Base-by-base conservation (phyloP, 37 sponge, comb jelly and placozoan species). In the Aphrocallistes beatrix region DNA sequence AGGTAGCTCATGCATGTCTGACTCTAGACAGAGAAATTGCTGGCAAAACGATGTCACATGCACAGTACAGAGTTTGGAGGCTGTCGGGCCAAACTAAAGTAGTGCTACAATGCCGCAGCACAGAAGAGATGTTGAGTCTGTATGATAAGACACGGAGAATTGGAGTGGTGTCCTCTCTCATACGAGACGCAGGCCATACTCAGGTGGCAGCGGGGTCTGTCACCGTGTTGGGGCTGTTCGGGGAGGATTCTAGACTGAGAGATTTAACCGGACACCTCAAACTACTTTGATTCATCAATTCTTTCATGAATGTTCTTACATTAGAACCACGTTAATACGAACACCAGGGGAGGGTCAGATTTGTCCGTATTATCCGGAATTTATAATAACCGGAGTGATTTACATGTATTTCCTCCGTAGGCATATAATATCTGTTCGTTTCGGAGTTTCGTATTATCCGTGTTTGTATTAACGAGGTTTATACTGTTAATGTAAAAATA, bases 171-270 rank as follows among this genome's bases (percentile, higher is more conserved):
- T 86, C 34, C 51, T 86, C 87, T 39, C 38, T 86, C 37, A 87
- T 94, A 23, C 82, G 83, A 0, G 94, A 94, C 88, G 94, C 94
- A 17, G 94, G 94, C 0, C 88, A 38, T 37, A 94, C 94, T 19
- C 90, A 94, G 38, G 89, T 94, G 3, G 83, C 85, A 16, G 82
- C 89, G 1, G 94, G 94, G 1, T 89, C 94, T 1, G 38, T 90
- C 37, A 94, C 94, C 16, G 94, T 94, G 21, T 50, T 94, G 1
- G 94, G 89, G 0, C 42, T 94, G 84, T 94, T 94, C 88, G 94
- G 94, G 30, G 82, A 39, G 23, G 38, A 40, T 1, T 39, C 51
- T 13, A 37, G 38, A 0, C 85, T 94, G 16, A 90, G 90, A 37
- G 39, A 32, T n/a, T 32, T 94, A 0, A 91, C 92, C 30, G 94